Evolutionary conservation across 2,797 vertebrate genomes (phyloP), one percentile per base, ranked within the genome.

Genomic region (Danio aesculapii): DNA sequence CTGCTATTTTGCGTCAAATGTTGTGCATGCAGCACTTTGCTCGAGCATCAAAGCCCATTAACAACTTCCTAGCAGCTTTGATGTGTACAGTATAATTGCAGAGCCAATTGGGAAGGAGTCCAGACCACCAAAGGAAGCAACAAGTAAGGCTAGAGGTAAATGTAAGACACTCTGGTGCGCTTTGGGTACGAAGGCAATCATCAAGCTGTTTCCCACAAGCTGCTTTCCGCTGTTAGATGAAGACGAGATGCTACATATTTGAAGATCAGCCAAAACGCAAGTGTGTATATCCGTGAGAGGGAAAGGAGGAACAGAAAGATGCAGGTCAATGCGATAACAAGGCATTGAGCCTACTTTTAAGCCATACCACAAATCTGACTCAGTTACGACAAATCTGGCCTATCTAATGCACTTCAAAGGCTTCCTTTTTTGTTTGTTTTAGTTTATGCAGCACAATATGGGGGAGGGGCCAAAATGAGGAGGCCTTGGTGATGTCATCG

Each of bases 51-150:
- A 74, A 2, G 7, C 57, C 85, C 81, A 82, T 85, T 82, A 86
- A 88, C 81, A 80, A 43, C 61, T 71, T 84, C 88, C 80, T 83
- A 64, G 87, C 84, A 87, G 84, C 87, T 50, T 52, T 69, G 71
- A 71, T 74, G 81, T 64, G 67, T 88, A 92, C 92, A 91, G 86
- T 76, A 63, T 88, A 88, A 92, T 89, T 91, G 84, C 73, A 69
- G 81, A 62, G 39, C 71, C 66, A 41, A 83, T 73, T 61, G 85
- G 84, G 81, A 85, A 84, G 79, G 84, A 83, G 80, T 68, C 53
- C 87, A 88, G 83, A 84, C 73, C 21, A 69, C 75, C 69, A 44
- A 81, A 41, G 10, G 57, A 72, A 41, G 69, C 47, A 8, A 69
- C 44, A 69, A 59, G 69, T 55, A 62, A 75, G 52, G 44, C 52